Conservation (phyloP, 2,113 vertebrate genomes). For the Mixornis gularis region DNA sequence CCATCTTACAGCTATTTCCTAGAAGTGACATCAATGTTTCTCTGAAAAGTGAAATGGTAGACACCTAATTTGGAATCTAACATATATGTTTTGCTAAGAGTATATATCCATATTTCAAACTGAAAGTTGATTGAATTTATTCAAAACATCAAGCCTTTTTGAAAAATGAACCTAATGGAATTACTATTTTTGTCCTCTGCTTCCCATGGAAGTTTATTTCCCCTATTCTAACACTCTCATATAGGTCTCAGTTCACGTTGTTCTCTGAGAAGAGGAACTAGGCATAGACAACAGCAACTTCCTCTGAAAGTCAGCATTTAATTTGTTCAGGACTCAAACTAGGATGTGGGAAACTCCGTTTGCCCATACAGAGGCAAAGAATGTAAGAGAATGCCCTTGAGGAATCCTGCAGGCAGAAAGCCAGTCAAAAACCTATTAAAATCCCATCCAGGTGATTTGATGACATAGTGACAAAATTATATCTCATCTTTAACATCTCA, state of each 20-base stretch:
- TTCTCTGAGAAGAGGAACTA: not conserved
- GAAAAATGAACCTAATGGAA: not conserved
- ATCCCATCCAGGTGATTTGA: not conserved
- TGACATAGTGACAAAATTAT: not conserved
- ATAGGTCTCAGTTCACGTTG: accelerated
- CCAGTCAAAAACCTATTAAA: not conserved
- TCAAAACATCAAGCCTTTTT: not conserved
- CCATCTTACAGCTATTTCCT: not conserved
- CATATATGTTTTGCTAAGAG: not conserved
- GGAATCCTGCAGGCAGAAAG: not conserved
- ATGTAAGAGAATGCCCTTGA: not conserved
- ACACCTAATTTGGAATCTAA: not conserved
- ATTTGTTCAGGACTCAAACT: not conserved
- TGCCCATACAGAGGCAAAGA: not conserved
- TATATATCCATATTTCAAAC: not conserved
- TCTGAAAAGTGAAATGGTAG: not conserved
- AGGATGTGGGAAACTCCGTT: not conserved
- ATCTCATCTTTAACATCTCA: not conserved
- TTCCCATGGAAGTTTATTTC: not conserved
- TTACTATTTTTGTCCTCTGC: not conserved
- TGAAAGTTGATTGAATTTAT: not conserved
- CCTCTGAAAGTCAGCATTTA: not conserved
- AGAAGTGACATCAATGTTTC: not conserved
- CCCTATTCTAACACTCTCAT: not conserved
- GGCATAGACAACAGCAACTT: not conserved